These are phyloP conservation scores for Amia ocellicauda DNA, from an alignment of 2,113 vertebrate species.

Conservation along the genomic window DNA sequence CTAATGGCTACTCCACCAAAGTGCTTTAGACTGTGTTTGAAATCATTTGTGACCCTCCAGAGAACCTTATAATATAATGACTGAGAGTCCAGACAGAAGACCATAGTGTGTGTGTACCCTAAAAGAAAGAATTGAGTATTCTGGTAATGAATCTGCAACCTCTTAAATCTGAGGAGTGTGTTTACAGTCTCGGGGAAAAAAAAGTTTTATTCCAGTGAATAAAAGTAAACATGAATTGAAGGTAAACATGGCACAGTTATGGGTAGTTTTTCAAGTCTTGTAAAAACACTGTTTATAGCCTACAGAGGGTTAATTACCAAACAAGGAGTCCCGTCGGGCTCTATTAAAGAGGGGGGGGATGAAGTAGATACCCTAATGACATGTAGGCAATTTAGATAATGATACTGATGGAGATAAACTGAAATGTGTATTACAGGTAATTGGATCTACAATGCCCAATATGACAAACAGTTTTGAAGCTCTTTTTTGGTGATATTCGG, in stretches of 20 bases:
- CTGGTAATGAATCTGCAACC: constrained; percentile 63
- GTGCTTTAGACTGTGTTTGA: constrained; percentile 20
- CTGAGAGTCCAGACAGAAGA: constrained; percentile 41
- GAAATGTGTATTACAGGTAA: constrained; percentile 96
- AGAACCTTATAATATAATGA: constrained; percentile 59
- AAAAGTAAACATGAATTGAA: constrained; percentile 41
- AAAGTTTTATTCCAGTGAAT: constrained; percentile 56
- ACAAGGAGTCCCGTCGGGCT: constrained; percentile 86
- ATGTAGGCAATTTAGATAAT: constrained; percentile 98
- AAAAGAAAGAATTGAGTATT: constrained; percentile 21
- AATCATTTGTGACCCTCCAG: constrained; percentile 56
- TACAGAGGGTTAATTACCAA: constrained; percentile 90
- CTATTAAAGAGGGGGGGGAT: constrained; percentile 71
- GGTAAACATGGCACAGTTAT: constrained; percentile 23
- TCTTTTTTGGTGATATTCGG: constrained; percentile 37
- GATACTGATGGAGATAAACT: constrained; percentile 96
- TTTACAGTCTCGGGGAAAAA: constrained; percentile 53
- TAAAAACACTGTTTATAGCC: constrained; percentile 75
- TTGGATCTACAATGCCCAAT: constrained; percentile 78
- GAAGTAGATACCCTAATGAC: constrained; percentile 82
- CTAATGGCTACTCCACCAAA: too few species aligned
- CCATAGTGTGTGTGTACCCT: constrained; percentile 23
- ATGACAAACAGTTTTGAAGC: constrained; percentile 59
- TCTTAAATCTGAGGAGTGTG: constrained; percentile 31
- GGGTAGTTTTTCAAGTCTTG: constrained; percentile 51